A percentile compares a stretch with the other conserved stretches of the same genome.
These are phyloP conservation scores for Mustelus asterias DNA, from an alignment of 2,113 vertebrate genomes.

Conservation along the genomic window DNA sequence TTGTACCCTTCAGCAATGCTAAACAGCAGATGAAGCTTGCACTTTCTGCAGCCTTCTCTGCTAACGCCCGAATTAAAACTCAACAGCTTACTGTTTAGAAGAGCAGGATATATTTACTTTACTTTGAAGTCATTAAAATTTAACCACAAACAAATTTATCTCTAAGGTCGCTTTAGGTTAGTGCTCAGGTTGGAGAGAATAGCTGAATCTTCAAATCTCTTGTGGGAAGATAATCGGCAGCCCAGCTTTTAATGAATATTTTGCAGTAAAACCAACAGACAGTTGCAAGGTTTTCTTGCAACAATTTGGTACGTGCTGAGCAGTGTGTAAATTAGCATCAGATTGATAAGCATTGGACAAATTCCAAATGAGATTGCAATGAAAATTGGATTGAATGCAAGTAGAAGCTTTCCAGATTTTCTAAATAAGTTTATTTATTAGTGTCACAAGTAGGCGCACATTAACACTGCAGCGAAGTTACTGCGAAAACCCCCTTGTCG, in stretches of 20 bases:
- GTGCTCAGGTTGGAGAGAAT: neutral
- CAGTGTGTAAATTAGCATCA: neutral
- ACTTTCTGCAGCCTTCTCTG: neutral
- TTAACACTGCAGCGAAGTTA: too few species aligned
- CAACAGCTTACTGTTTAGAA: neutral
- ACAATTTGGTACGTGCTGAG: neutral
- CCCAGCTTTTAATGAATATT: neutral
- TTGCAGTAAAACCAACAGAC: neutral
- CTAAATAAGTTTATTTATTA: neutral
- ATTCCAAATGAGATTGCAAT: neutral
- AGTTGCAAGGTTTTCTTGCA: neutral
- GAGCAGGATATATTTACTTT: neutral
- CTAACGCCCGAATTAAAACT: neutral
- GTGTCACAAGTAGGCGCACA: too few species aligned
- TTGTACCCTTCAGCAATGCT: neutral
- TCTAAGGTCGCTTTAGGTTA: neutral
- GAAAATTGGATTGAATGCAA: neutral
- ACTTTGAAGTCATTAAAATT: conserved; percentile 14
- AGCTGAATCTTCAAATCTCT: neutral
- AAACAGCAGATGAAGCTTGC: neutral
- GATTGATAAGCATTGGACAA: neutral
- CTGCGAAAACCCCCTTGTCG: too few species aligned
- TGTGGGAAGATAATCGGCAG: neutral
- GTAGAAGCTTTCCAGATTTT: neutral
- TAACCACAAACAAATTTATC: conserved; percentile 21